Base-by-base conservation (phyloP, 2,888 invertebrate genomes). In the Liopterus haemorrhoidalis region DNA sequence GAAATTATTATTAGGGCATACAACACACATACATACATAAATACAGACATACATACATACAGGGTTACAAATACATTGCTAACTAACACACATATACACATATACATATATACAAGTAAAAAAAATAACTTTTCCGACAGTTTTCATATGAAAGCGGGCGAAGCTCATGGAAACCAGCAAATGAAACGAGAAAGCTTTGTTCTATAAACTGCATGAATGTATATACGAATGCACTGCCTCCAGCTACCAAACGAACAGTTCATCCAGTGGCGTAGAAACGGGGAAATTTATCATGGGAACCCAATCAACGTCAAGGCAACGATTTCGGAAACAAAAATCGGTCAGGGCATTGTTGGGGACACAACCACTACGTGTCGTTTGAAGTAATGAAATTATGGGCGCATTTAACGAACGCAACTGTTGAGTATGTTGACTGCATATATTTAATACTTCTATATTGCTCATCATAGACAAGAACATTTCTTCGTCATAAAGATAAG, bases 91-190 rank as follows among this genome's bases (percentile, higher is more conserved):
- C 22, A 22, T 6, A 24, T 24, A 30, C 9, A 43, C 28, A 33
- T 31, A 41, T 27, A 30, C 43, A 50, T 20, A 9, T 25, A 41
- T 30, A 33, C 48, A 48, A 43, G 36, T 36, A 57, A 57, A 55
- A n/a, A n/a, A 57, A 58, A 58, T 59, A 61, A 59, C 58, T 62
- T 63, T 63, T 62, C 61, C 61, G 61, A 56, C 59, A 60, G 61
- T 62, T 63, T 61, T 63, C 60, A 62, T 62, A 60, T 59, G 51
- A 57, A 59, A 56, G 39, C 45, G 6, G 16, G 15, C n/a, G 32
- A 25, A 32, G 33, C 41, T n/a, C 56, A 56, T 52, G 54, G 57
- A 55, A 59, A 59, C 42, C 55, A 58, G 60, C 57, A 61, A 62
- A 61, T 62, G 61, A 61, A 62, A 61, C 60, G 56, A 54, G 57